Base-by-base conservation (phyloP, 2,797 vertebrate genomes). In the Pterois miles region DNA sequence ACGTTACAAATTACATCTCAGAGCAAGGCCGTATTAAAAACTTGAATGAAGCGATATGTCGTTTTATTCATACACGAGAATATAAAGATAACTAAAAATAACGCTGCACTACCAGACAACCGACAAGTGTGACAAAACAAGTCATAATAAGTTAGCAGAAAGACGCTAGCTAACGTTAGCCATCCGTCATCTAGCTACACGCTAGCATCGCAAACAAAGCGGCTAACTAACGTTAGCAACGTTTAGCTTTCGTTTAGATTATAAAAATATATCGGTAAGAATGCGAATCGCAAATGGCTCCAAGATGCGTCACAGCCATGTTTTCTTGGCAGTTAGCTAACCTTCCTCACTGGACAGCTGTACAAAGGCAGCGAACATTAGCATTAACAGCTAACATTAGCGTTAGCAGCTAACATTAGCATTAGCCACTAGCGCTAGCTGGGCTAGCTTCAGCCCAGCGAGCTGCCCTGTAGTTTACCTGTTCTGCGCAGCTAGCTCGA, bases 321-420 rank as follows among this genome's bases (percentile, higher is more conserved):
- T 0, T n/a, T 22, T n/a, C 4, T 6, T 8, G 1, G 4, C 4
- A 10, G 4, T 40, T 6, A 36, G 34, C 25, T 3, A 66, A 6
- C 7, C 12, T 13, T 8, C 1, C 8, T 1, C 48, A 5, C 2
- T n/a, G 1, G 5, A 48, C 10, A 18, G 50, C 31, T 31, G 20
- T 14, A 48, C 5, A 54, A 12, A 4, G 27, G 14, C 60, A 58
- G 50, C 76, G 66, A 65, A 10, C 65, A 1, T 48, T 85, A 87
- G 12, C 65, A 2, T 53, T 85, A 86, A 14, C 60, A 58, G 50
- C 76, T 69, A 65, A 10, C 65, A 1, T 53, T 85, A 87, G 58
- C 76, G 11, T 71, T 56, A 66, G 48, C 48, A 7, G 36, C 54
- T 69, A 65, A 10, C 65, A 1, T 53, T 85, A 87, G 58, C 76